Conservation (phyloP, 2,113 vertebrate species). For the Nanger granti region DNA sequence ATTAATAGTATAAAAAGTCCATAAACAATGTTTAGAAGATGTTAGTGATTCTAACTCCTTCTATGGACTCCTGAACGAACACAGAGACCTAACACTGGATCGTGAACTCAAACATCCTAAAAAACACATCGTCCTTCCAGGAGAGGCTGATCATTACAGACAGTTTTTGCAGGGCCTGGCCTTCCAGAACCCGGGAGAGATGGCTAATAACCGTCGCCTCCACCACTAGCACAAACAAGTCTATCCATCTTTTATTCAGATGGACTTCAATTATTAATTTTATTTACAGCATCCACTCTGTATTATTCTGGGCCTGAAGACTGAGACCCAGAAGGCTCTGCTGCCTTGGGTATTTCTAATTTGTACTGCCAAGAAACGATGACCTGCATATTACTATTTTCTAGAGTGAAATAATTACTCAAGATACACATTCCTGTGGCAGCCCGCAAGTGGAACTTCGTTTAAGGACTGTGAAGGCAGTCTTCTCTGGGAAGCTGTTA, state of each 20-base stretch:
- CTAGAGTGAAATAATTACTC: background rate
- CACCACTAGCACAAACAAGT: too few species aligned
- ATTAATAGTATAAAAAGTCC: background rate
- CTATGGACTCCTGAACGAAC: background rate
- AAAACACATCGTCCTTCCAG: background rate
- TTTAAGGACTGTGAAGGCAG: background rate
- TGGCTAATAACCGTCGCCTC: background rate
- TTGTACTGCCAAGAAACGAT: background rate
- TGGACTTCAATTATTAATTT: background rate
- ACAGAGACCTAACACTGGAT: background rate
- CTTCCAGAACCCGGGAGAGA: background rate
- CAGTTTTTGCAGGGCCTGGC: background rate
- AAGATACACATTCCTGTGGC: background rate
- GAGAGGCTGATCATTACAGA: background rate
- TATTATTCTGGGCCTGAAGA: background rate
- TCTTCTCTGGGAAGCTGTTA: slow-evolving; percentile 36
- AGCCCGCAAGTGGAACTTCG: background rate
- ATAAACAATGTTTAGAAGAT: background rate
- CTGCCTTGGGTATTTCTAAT: background rate
- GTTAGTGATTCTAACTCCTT: background rate
- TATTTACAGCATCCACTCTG: background rate
- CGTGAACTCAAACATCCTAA: background rate
- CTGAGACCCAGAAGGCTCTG: background rate
- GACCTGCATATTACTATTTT: background rate
- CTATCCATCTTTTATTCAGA: background rate